phyloP scores from a whole-genome alignment of 2,888 invertebrate species.

The Drosophila pegasa region DNA sequence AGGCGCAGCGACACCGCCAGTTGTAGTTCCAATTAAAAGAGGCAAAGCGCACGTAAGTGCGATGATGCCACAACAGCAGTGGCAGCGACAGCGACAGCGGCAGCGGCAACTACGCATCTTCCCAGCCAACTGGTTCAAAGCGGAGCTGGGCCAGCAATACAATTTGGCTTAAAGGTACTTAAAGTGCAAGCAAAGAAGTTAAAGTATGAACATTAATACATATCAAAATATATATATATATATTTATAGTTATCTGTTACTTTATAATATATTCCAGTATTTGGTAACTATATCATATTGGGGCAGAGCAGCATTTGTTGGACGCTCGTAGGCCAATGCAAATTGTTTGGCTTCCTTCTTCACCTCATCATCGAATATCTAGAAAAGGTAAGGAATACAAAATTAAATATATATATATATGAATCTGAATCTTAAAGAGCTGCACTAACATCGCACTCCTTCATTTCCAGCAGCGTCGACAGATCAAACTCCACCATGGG shows the following conservation, averaged over 20 bases:
- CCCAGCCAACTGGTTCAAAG: conserved; percentile 43
- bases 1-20: conserved; percentile 3
- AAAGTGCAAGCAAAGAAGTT: not conserved
- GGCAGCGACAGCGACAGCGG: conserved; percentile 24
- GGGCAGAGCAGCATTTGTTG: conserved; percentile 87
- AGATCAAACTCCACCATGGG: conserved; percentile 90
- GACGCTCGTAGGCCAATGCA: conserved; percentile 91
- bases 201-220: too few species aligned
- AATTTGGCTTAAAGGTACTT: conserved; percentile 29
- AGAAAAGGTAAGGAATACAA: not conserved
- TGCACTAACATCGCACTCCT: conserved; percentile 87
- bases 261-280: conserved; percentile 87
- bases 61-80: conserved; percentile 22
- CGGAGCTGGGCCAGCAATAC: conserved; percentile 42
- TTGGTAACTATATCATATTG: conserved; percentile 88
- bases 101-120: conserved; percentile 23
- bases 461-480: conserved; percentile 88
- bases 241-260: conserved; percentile 2
- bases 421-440: not conserved
- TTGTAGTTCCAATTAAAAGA: conserved; percentile 10
- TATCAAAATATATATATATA: conserved; percentile 2
- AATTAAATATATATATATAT: not conserved
- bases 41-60: conserved; percentile 7
- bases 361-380: conserved; percentile 92
- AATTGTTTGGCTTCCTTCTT: conserved; percentile 91